Evolutionary conservation across 2,888 invertebrate species (phyloP).

Genomic region (Vanessa cardui): DNA sequence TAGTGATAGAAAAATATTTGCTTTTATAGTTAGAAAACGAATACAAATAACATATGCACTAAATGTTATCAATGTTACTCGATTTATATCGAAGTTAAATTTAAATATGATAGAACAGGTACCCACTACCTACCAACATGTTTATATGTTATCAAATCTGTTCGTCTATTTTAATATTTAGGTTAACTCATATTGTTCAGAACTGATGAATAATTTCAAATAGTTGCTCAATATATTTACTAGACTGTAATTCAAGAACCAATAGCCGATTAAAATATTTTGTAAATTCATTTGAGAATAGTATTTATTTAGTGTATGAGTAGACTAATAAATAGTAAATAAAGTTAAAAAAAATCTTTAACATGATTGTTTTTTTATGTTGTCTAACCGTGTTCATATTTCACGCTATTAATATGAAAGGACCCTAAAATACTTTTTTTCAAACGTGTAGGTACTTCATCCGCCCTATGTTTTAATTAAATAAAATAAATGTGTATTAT

Average conservation of each 20-base stretch:
- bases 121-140: too few species aligned
- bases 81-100: too few species aligned
- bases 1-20: not conserved
- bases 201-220: slow-evolving; percentile 43
- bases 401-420: not conserved
- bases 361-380: not conserved
- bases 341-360: slow-evolving; percentile 3
- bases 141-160: not conserved
- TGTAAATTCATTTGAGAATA: slow-evolving; percentile 28
- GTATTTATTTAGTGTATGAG: slow-evolving; percentile 23
- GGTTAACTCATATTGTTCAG: slow-evolving; percentile 30
- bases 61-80: not conserved
- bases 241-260: slow-evolving; percentile 23
- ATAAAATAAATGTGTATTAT: too few species aligned
- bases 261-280: slow-evolving; percentile 29
- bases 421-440: too few species aligned
- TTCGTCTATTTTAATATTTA: not conserved
- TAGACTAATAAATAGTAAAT: slow-evolving; percentile 18
- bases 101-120: too few species aligned
- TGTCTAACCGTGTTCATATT: not conserved
- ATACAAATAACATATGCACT: not conserved
- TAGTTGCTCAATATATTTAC: slow-evolving; percentile 46
- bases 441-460: too few species aligned
- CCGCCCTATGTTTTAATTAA: too few species aligned
- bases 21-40: not conserved